Evolutionary conservation across 2,113 vertebrate species (phyloP).

Genomic region (Tachysurus vachellii): DNA sequence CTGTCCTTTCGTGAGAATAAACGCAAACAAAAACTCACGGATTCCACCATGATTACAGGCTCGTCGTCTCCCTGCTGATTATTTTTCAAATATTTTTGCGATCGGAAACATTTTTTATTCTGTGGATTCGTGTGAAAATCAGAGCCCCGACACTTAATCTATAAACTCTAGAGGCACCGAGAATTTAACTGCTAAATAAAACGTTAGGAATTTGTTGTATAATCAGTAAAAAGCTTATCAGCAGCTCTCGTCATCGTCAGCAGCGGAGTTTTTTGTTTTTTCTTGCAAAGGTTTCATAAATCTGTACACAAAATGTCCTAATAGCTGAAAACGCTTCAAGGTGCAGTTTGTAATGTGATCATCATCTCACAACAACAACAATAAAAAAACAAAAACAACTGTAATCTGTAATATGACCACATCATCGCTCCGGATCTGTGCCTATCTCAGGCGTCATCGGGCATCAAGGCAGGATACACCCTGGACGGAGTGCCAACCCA

Average conservation of each 20-base stretch:
- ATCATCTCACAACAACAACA: neutral
- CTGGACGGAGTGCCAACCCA: no score
- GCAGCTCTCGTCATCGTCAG: neutral
- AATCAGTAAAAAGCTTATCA: neutral
- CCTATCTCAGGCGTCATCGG: no score
- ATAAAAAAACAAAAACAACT: neutral
- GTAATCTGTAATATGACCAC: neutral
- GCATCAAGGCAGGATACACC: no score
- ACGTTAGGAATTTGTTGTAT: neutral
- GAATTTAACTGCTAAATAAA: neutral
- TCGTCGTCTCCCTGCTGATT: neutral
- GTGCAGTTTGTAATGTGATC: neutral
- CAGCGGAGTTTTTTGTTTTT: neutral
- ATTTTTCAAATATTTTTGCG: neutral
- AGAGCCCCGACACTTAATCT: neutral
- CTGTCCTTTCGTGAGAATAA: conserved; percentile 17
- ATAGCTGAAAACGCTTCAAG: neutral
- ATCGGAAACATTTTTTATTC: no score
- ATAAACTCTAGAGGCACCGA: neutral
- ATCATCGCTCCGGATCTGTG: neutral
- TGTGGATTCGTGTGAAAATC: neutral
- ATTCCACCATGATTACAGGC: neutral
- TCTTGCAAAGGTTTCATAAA: neutral
- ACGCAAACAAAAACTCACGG: neutral
- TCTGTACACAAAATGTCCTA: neutral